Evolutionary conservation across 2,888 invertebrate genomes (phyloP), one percentile per base, ranked within the genome.

Genomic region (Eristalis arbustorum): DNA sequence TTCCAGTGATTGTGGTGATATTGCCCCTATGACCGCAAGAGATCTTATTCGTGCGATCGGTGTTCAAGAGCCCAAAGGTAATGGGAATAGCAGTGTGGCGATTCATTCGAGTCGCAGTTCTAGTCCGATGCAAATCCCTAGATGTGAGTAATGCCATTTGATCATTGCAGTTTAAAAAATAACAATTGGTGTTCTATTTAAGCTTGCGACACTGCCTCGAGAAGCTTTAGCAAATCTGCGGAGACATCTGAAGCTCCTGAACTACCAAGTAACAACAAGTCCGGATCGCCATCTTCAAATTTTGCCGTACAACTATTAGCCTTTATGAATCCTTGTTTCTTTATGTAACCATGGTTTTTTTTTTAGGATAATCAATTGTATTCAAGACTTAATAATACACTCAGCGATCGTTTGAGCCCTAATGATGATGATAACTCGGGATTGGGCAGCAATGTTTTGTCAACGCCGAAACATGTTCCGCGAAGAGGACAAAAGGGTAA

Each of bases 51-150:
- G 96, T 90, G 95, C 95, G 0, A 95, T 96, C 91, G 96, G 96
- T 0, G 92, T 91, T 0, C 92, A 92, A 77, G 96, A 96, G 91
- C 95, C 95, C 80, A 94, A 96, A 66, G 95, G 95, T n/a, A 97
- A 97, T 93, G 97, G 96, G 2, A 97, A 96, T 91, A 95, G 95
- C 40, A 94, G 95, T 1, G 96, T 96, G 0, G 96, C 96, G 6
- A 95, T 96, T 3, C 94, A 94, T 31, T 91, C 92, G 79, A 94
- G 94, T 90, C 92, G 94, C 72, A 94, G 94, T 89, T 94, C 95
- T 75, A 95, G 94, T 91, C 95, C 95, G 25, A 94, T 95, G 59
- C 93, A 94, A 28, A 94, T 95, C 90, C 94, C 95, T 74, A 80
- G 87, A n/a, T 93, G 94, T 94, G 93, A 91, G 91, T 62, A 1